phyloP scores from a whole-genome alignment of 2,888 invertebrate genomes.

The Bedellia somnulentella region DNA sequence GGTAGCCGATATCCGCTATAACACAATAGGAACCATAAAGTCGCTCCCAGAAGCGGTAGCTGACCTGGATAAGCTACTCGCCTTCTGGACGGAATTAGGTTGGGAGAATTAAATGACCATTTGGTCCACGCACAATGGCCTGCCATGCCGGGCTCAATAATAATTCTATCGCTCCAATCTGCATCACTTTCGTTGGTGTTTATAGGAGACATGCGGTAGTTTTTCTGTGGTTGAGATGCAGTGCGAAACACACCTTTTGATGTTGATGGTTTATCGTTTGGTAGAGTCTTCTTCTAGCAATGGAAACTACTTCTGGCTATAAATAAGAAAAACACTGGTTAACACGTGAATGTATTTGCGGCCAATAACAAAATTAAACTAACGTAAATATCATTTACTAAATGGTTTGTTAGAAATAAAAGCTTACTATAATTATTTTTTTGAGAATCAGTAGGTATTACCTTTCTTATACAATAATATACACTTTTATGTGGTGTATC shows the following conservation, averaged over 20 bases:
- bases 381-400: no score
- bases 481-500: slow-evolving; percentile 1
- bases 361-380: slow-evolving; percentile 1
- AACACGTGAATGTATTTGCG: neutral
- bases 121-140: no score
- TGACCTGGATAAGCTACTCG: no score
- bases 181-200: neutral
- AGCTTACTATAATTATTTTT: neutral
- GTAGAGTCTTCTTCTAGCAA: neutral
- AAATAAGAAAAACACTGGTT: slow-evolving; percentile 1
- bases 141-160: no score
- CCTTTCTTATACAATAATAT: neutral
- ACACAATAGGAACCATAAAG: no score
- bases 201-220: neutral
- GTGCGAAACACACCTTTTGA: no score
- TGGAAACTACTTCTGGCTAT: slow-evolving; percentile 1
- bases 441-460: neutral
- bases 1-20: no score
- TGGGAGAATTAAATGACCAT: no score
- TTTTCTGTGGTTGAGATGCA: no score
- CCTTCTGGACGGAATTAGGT: no score
- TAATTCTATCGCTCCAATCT: neutral
- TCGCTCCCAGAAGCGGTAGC: no score
- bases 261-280: no score
- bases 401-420: neutral